Base-by-base conservation (phyloP, 2,113 vertebrate species). In the Tenebrosternarchus preto region DNA sequence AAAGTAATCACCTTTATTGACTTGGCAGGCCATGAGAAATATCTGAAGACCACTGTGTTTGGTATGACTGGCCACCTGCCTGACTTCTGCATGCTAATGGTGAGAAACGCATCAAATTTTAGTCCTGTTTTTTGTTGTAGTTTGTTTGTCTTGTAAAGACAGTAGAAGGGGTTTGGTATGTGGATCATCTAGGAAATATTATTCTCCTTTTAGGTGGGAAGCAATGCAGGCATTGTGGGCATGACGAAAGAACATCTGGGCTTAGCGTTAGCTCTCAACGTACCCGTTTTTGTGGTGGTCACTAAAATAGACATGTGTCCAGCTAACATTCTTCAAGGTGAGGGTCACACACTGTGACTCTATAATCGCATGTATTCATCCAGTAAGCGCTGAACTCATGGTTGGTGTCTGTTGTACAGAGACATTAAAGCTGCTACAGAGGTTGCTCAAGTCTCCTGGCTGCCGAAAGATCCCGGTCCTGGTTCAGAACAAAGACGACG, bases 271-370 rank as follows among this genome's bases (percentile, higher is more conserved):
- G 98, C 98, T 12, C 95, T 99, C 81, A 99, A 97, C 0, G 98
- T 99, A 68, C 98, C 98, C 0, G 98, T 99, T 80, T 99, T 99
- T 86, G 98, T 99, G 53, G 98, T 99, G 85, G 97, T 99, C 84
- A 99, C 98, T 84, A 99, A 99, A 92, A 99, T 99, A 22, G 98
- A 99, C 89, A 99, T 99, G 98, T 99, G 97, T 90, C 98, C 98
- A 31, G 95, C 97, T 86, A 99, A 99, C 87, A 98, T 99, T 88
- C 90, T 99, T 43, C 98, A 99, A 95, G 98, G 98, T 99, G 82
- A 93, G 87, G 73, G 7, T 61, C n/a, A 25, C 19, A 19, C 80
- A 20, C 57, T 53, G 16, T 25, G 15, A 50, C 43, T 50, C 43
- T 12, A 50, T 50, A 50, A 15, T 50, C 8, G 68, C 15, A 29